Conservation (phyloP, 2,888 invertebrate species). For the Scrobipalpa atriplicella region DNA sequence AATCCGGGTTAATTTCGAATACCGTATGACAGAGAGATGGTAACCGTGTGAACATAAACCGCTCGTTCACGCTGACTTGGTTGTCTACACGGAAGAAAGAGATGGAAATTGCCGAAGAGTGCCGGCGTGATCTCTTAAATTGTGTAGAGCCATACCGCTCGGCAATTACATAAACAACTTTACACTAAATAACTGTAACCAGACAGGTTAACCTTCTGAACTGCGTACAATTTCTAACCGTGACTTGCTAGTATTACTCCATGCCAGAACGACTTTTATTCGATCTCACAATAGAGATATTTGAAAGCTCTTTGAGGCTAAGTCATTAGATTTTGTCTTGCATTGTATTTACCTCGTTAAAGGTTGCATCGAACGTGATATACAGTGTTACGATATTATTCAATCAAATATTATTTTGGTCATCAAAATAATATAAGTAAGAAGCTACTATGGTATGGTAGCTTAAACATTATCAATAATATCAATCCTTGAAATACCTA, state of each 20-base stretch:
- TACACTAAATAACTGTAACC: slow-evolving; percentile 43
- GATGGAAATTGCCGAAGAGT: slow-evolving; percentile 7
- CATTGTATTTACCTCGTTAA: not conserved
- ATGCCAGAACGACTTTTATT: slow-evolving; percentile 22
- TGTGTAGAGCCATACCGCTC: slow-evolving; percentile 55
- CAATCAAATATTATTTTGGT: not conserved
- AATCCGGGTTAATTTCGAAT: slow-evolving; percentile 48
- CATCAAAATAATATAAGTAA: not conserved
- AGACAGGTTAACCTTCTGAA: slow-evolving; percentile 33
- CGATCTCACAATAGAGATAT: slow-evolving; percentile 16
- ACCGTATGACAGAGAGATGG: slow-evolving; percentile 16
- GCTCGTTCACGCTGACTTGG: slow-evolving; percentile 36
- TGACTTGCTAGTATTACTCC: slow-evolving; percentile 20
- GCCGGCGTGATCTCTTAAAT: slow-evolving; percentile 3
- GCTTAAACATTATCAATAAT: too few species aligned
- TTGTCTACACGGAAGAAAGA: not conserved
- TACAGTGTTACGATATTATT: not conserved
- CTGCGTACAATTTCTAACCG: slow-evolving; percentile 25
- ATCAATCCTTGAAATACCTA: too few species aligned
- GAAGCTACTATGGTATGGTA: not conserved
- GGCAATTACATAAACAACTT: slow-evolving; percentile 58
- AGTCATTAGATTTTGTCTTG: slow-evolving; percentile 3
- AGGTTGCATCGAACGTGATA: not conserved
- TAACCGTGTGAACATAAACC: slow-evolving; percentile 21
- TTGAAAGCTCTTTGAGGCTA: slow-evolving; percentile 14